Evolutionary conservation across 2,113 vertebrate species (phyloP), one percentile per base, ranked within the genome.

Genomic region (Scortum barcoo): DNA sequence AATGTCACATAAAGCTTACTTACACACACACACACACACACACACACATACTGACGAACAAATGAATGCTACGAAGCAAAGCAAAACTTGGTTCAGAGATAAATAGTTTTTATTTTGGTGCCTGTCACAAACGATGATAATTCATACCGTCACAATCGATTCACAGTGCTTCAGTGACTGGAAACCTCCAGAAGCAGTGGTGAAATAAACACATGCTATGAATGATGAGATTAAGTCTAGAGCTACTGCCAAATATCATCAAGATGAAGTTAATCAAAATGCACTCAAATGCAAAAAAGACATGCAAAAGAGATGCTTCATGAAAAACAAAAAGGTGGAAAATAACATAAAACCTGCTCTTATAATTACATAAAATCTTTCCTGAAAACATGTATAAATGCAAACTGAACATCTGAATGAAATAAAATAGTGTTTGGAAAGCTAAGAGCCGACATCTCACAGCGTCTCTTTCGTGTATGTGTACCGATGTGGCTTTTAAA

Each of bases 181-280:
- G 84, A 91, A 92, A 92, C 86, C 91, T 90, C 86, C 83, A 80
- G 22, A 80, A 88, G 86, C 70, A 33, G 44, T 28, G 77, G 72
- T 74, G 40, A 86, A 77, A 84, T 77, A 26, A 81, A 87, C 58
- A 51, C 66, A 76, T 69, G 66, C 83, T 77, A 57, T 70, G 73
- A 68, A 53, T 38, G 76, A 67, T 68, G 68, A 63, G 20, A 72
- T 14, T 33, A 53, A 65, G 53, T 62, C 36, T 54, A 33, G 14
- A 78, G 19, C 57, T 48, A 58, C 66, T 42, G 56, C 44, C 71
- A 78, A 20, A 40, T n/a, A 67, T 78, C 85, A 78, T 58, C 70
- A 4, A 69, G 72, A 70, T 28, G 72, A 36, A 76, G 72, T 66
- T 80, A 42, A 79, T 75, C 53, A 73, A 62, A 68, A 78, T 69